Evolutionary conservation across 2,888 invertebrate species (phyloP), one percentile per base, ranked within the genome.

Genomic region (Thymelicus acteon): DNA sequence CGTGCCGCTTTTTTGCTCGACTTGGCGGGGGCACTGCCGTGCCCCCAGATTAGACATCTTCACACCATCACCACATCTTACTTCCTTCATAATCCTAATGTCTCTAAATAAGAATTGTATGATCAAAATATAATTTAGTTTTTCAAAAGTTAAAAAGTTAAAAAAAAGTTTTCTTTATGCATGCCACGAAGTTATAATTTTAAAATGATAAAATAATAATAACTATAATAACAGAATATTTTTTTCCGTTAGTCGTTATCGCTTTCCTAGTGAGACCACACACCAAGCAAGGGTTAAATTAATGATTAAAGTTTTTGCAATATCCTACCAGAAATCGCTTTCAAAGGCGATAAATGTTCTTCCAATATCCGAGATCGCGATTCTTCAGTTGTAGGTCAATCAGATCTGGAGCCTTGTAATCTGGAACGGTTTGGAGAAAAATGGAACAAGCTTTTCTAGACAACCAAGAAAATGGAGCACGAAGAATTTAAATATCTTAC

Each of bases 321-420:
- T 61, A 68, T 62, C 57, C 61, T 61, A 68, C 61, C 67, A 68
- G 44, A 58, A 66, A 44, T 52, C 37, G 52, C 66, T 66, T 66
- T 66, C 40, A 58, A 66, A 24, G 37, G 66, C 15, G 58, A 37
- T 63, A 63, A 63, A 48, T 63, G 69, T 69, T 69, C 68, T 54
- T 47, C 68, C 62, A 69, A 62, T 57, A 69, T 62, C 62, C 57
- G 57, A 57, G 68, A 69, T 69, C 54, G 62, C 68, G 62, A 62
- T 68, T 61, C 67, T 69, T 62, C 57, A 62, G 47, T 69, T 69
- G 57, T 69, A 69, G 68, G 68, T 69, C 68, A 69, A 69, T 69
- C 68, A 69, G 68, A 69, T 62, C 62, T 47, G 37, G 62, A 69
- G 48, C 31, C 62, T 69, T 62, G 44, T 68, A 68, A 68, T 68